Percentiles rank a stretch among this genome's conserved stretches.
Evolutionary conservation across 2,797 vertebrate genomes (phyloP).

Genomic region (Enteromius unitaeniatus): DNA sequence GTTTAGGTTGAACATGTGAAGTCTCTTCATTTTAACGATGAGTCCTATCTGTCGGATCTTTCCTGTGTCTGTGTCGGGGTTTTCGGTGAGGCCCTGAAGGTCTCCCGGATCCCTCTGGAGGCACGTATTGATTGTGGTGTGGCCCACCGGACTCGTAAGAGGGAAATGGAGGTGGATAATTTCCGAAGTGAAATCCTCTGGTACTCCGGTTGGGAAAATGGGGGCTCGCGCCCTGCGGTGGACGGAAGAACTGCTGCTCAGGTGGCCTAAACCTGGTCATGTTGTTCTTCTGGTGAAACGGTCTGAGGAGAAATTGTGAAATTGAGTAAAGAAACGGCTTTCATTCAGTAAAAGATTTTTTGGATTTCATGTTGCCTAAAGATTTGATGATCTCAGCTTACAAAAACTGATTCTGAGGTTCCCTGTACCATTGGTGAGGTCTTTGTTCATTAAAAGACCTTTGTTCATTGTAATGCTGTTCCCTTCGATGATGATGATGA

Average conservation of each 20-base stretch:
- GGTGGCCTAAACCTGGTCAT: not conserved
- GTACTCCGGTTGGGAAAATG: not conserved
- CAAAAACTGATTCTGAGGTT: not conserved
- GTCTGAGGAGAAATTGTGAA: conserved; percentile 51
- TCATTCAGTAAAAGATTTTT: not conserved
- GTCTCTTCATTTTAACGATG: not conserved
- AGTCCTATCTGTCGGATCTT: not conserved
- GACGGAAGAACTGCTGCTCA: not conserved
- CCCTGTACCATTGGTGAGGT: not conserved
- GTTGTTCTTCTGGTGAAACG: conserved; percentile 34
- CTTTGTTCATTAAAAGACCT: conserved; percentile 20
- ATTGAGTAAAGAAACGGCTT: not conserved
- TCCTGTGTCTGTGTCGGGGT: not conserved
- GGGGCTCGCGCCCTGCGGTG: not conserved
- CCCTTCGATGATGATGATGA: conserved; percentile 11
- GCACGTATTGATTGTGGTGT: conserved; percentile 11
- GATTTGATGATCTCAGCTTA: not conserved
- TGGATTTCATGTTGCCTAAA: not conserved
- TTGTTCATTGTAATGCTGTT: fast-evolving
- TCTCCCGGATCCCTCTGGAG: not conserved
- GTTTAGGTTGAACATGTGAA: not conserved
- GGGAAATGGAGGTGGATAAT: conserved; percentile 25
- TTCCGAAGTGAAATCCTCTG: not conserved
- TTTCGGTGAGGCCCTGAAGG: not conserved
- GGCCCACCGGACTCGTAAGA: conserved; percentile 31